A percentile compares a stretch with the other conserved stretches of the same genome.
phyloP scores from a whole-genome alignment of 2,888 invertebrate species.

The Tupiocoris notatus region DNA sequence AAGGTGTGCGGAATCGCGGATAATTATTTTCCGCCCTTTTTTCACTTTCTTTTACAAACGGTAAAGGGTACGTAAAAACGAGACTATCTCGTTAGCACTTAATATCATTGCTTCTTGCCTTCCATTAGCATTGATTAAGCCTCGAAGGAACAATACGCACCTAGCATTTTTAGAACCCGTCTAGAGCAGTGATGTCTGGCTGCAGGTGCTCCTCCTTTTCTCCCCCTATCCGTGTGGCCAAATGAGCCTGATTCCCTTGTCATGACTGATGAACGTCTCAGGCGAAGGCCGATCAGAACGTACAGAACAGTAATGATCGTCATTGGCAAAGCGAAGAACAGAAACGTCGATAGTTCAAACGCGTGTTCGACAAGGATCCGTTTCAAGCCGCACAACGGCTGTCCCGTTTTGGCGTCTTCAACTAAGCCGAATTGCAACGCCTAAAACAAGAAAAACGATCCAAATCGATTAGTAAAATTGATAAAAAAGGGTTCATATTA shows the following conservation, averaged over 20 bases:
- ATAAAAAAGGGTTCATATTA: too few species aligned
- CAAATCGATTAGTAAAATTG: too few species aligned
- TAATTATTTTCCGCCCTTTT: too few species aligned
- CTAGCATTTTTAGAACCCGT: constrained; percentile 72
- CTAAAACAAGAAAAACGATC: too few species aligned
- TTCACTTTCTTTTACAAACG: too few species aligned
- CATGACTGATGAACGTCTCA: constrained; percentile 56
- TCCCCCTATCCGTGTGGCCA: constrained; percentile 45
- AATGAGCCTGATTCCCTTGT: constrained; percentile 47
- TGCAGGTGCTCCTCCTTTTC: constrained; percentile 24
- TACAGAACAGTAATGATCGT: constrained; percentile 62
- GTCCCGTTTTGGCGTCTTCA: constrained; percentile 47
- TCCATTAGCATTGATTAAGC: too few species aligned
- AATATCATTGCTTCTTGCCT: too few species aligned
- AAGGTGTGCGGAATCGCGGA: too few species aligned
- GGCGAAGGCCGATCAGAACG: constrained; percentile 56
- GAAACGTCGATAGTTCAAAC: constrained; percentile 61
- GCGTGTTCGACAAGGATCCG: constrained; percentile 55
- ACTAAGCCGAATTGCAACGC: constrained; percentile 56
- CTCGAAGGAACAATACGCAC: too few species aligned
- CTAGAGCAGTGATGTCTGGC: constrained; percentile 60
- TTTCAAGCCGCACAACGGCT: constrained; percentile 54
- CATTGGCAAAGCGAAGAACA: constrained; percentile 65
- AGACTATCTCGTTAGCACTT: too few species aligned
- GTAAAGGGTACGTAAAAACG: too few species aligned